phyloP scores from a whole-genome alignment of 2,888 invertebrate genomes.

The Rhamnusium bicolor region DNA sequence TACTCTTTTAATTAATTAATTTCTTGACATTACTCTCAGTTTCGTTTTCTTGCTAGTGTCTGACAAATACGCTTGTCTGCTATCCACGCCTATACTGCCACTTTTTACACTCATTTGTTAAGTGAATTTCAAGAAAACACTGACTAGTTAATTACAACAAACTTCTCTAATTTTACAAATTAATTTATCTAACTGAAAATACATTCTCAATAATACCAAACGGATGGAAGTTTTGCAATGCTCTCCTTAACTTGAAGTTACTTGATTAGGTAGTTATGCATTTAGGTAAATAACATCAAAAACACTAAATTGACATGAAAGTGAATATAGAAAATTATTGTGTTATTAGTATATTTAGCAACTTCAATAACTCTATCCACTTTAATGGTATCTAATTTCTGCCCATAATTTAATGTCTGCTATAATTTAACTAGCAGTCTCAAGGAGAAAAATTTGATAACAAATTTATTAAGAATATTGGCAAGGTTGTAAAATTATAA shows the following conservation, averaged over 20 bases:
- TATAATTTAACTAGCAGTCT: too few relatives aligned
- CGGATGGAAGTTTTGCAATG: neutral
- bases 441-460: too few relatives aligned
- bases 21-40: constrained; percentile 60
- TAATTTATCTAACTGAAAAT: constrained; percentile 33
- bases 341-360: too few relatives aligned
- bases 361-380: too few relatives aligned
- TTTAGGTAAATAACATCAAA: too few relatives aligned
- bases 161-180: constrained; percentile 45
- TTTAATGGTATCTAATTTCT: too few relatives aligned
- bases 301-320: too few relatives aligned
- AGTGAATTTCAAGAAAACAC: constrained; percentile 54
- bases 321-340: too few relatives aligned
- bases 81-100: constrained; percentile 49
- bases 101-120: constrained; percentile 56
- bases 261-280: neutral
- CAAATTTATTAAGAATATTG: too few relatives aligned
- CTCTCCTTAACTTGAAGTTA: neutral
- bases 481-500: too few relatives aligned
- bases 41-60: constrained; percentile 52
- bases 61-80: constrained; percentile 57
- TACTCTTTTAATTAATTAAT: constrained; percentile 62
- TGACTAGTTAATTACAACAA: constrained; percentile 54
- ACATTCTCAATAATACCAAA: constrained; percentile 28
- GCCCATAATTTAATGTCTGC: too few relatives aligned